These are phyloP conservation scores for Acromyrmex echinatior DNA, from an alignment of 1,140 invertebrate species.

Conservation along the genomic window DNA sequence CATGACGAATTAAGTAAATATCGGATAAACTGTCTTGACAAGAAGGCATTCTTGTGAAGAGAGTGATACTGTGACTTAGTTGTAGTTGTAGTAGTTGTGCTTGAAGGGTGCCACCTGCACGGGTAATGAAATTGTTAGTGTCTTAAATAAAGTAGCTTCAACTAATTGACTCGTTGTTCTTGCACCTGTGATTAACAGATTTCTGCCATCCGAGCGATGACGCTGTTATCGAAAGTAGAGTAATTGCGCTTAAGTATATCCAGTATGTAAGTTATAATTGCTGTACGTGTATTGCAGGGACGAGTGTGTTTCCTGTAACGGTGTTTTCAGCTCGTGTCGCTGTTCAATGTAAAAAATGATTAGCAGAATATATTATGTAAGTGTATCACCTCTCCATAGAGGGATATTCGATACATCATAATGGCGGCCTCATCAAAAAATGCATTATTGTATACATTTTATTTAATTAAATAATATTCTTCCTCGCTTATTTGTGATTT, in stretches of 20 bases:
- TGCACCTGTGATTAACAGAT: conserved; percentile 45
- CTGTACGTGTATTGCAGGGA: conserved; percentile 20
- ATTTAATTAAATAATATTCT: neutral
- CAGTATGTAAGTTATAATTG: conserved; percentile 45
- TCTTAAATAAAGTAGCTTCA: conserved; percentile 52
- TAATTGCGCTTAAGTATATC: conserved; percentile 46
- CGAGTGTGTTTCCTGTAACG: conserved; percentile 51
- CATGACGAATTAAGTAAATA: neutral
- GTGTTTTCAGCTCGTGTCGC: conserved; percentile 54
- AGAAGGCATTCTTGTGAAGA: conserved; percentile 29
- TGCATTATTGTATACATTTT: neutral
- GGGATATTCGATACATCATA: neutral
- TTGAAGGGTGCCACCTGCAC: conserved; percentile 51
- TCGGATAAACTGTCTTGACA: conserved; percentile 10
- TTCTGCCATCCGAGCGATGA: conserved; percentile 31
- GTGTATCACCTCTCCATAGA: neutral
- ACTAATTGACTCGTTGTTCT: conserved; percentile 26
- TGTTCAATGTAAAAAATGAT: conserved; percentile 58
- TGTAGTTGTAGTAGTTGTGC: conserved; percentile 56
- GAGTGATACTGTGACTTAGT: conserved; percentile 51
- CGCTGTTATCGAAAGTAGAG: conserved; percentile 33
- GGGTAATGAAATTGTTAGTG: conserved; percentile 58
- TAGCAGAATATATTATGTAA: conserved; percentile 39
- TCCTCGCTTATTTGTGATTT: neutral
- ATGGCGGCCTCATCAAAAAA: conserved; percentile 33